Base-by-base conservation (phyloP, 2,888 invertebrate genomes). In the Netelia inedita region DNA sequence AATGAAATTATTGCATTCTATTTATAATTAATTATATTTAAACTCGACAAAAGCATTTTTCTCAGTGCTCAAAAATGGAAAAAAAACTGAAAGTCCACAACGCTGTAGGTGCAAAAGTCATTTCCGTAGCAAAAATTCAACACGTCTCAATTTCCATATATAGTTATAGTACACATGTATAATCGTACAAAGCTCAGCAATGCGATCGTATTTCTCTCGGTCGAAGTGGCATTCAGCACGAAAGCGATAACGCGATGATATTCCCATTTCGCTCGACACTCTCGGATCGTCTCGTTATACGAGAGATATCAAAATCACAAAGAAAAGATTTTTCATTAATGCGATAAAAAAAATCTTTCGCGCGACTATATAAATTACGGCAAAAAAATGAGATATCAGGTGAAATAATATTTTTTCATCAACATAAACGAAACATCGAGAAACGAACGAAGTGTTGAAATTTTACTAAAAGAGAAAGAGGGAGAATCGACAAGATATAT, bases 171-270 rank as follows among this genome's bases (percentile, higher is more conserved):
- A 57, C 21, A 55, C 65, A 68, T 16, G 9, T 35, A 61, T 78
- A 46, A 69, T 69, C 14, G 50, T 50, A 23, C 61, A 41, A 35
- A 63, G 46, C 28, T 73, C 35, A 53, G 63, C 66, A 46, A 16
- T 6, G 46, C 35, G 71, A 79, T 83, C 71, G 50, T 71, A 71
- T 79, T 83, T 79, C 75, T 79, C 35, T 79, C 46, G 46, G 50
- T 28, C 23, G 6, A 65, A 75, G 73, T 46, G 59, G 59, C 79
- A 57, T 59, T 41, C 46, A 59, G 73, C 46, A 50, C 41, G 16
- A 69, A 83, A 41, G 28, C 59, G 83, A 79, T 75, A 81, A 81
- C 71, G 35, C 53, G 57, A 59, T 65, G 79, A 83, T 83, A 66
- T 41, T 79, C 66, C 59, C 73, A 43, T 75, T 80, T 83, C 61